Conservation (phyloP, 2,113 vertebrate genomes). For the Pseudonaja textilis region DNA sequence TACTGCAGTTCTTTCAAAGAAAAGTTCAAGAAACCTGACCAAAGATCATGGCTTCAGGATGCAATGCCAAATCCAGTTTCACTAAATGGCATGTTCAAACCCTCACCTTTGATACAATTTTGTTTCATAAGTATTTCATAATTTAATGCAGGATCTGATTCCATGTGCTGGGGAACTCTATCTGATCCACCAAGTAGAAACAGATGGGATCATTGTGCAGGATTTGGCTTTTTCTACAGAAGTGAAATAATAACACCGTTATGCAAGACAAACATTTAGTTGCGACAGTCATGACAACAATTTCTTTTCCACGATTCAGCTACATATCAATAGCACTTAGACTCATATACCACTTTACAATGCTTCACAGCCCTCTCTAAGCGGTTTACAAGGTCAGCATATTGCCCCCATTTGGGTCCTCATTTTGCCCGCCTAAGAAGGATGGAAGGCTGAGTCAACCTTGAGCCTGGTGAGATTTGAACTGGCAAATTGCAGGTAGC, state of each 20-base stretch:
- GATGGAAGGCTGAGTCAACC: too few relatives aligned
- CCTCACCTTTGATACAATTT: neutral
- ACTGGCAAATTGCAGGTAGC: too few relatives aligned
- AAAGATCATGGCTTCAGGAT: neutral
- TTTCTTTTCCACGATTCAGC: neutral
- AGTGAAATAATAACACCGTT: neutral
- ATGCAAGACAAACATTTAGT: neutral
- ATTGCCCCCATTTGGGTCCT: too few relatives aligned
- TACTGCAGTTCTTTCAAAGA: neutral
- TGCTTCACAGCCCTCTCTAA: too few relatives aligned
- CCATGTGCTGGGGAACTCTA: neutral
- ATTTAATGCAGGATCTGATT: neutral
- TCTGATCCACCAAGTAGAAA: neutral
- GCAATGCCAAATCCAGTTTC: neutral
- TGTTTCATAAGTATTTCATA: neutral
- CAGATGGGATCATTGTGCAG: neutral
- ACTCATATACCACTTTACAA: too few relatives aligned
- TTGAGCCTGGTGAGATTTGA: too few relatives aligned
- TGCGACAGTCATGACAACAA: neutral
- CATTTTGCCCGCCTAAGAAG: too few relatives aligned
- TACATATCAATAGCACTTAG: neutral
- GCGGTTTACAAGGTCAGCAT: too few relatives aligned
- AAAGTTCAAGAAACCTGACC: neutral
- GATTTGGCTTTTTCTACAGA: neutral
- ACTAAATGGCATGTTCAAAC: neutral